These are phyloP conservation scores for Cylindroiulus punctatus DNA, from an alignment of 2,888 invertebrate genomes.

Conservation along the genomic window DNA sequence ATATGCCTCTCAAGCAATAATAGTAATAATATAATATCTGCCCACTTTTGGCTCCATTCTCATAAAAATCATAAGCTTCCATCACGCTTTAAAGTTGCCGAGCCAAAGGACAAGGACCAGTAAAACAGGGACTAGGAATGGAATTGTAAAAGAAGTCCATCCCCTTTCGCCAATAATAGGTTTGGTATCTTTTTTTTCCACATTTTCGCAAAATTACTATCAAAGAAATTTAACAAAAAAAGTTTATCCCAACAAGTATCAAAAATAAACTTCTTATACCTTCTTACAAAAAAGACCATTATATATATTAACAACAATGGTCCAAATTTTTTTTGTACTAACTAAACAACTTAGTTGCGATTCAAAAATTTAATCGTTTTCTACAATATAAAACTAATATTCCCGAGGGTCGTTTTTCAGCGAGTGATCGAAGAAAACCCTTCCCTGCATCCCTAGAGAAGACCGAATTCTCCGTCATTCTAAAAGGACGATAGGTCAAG, in stretches of 20 bases:
- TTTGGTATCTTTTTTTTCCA: slow-evolving; percentile 51
- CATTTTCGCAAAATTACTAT: slow-evolving; percentile 58
- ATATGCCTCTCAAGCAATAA: slow-evolving; percentile 30
- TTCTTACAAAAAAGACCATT: slow-evolving; percentile 65
- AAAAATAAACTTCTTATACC: slow-evolving; percentile 73
- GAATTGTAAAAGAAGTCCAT: slow-evolving; percentile 51
- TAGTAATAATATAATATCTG: slow-evolving; percentile 36
- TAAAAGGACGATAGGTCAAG: slow-evolving; percentile 50
- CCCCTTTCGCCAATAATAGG: slow-evolving; percentile 52
- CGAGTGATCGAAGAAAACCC: slow-evolving; percentile 39
- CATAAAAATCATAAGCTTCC: slow-evolving; percentile 43
- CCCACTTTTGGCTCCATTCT: slow-evolving; percentile 44
- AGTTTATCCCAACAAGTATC: slow-evolving; percentile 72
- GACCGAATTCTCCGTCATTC: slow-evolving; percentile 43
- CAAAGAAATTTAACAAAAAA: slow-evolving; percentile 64
- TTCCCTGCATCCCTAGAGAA: slow-evolving; percentile 49
- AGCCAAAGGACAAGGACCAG: slow-evolving; percentile 43
- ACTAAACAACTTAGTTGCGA: slow-evolving; percentile 58
- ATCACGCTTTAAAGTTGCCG: slow-evolving; percentile 43
- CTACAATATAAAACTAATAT: slow-evolving; percentile 56
- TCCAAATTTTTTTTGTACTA: slow-evolving; percentile 59
- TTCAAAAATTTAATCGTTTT: slow-evolving; percentile 57
- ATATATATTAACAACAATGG: slow-evolving; percentile 63
- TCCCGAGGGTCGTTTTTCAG: slow-evolving; percentile 49
- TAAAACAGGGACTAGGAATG: slow-evolving; percentile 16